phyloP scores from a whole-genome alignment of 1,140 invertebrate species.

The Pemphigus obesinymphae region DNA sequence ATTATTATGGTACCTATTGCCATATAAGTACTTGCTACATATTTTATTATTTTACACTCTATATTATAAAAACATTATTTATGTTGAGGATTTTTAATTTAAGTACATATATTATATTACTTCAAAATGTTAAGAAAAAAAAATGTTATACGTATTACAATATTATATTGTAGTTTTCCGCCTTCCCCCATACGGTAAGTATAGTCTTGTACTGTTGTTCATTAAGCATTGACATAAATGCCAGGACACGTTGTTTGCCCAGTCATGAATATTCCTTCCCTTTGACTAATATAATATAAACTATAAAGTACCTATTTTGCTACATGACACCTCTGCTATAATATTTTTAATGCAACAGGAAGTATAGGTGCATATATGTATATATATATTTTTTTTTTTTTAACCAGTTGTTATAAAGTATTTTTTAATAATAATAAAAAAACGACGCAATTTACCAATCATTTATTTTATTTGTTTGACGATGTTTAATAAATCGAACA shows the following conservation, averaged over 20 bases:
- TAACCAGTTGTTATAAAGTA: background rate
- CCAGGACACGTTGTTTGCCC: constrained; percentile 15
- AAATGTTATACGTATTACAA: background rate
- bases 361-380: background rate
- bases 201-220: background rate
- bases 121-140: background rate
- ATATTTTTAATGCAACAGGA: background rate
- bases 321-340: background rate
- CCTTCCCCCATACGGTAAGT: background rate
- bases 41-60: background rate
- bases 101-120: background rate
- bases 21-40: too few relatives aligned
- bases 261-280: constrained; percentile 36
- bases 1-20: too few relatives aligned
- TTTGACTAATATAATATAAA: background rate
- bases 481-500: background rate
- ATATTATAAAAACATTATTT: background rate
- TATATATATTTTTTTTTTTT: background rate
- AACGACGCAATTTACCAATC: background rate
- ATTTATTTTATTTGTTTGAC: background rate
- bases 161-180: background rate
- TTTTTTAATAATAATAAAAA: background rate
- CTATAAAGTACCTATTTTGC: background rate
- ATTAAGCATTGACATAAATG: constrained; percentile 25
- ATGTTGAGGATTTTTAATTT: background rate